Evolutionary conservation across 1,140 invertebrate species (phyloP).

Genomic region (Plodia interpunctella): DNA sequence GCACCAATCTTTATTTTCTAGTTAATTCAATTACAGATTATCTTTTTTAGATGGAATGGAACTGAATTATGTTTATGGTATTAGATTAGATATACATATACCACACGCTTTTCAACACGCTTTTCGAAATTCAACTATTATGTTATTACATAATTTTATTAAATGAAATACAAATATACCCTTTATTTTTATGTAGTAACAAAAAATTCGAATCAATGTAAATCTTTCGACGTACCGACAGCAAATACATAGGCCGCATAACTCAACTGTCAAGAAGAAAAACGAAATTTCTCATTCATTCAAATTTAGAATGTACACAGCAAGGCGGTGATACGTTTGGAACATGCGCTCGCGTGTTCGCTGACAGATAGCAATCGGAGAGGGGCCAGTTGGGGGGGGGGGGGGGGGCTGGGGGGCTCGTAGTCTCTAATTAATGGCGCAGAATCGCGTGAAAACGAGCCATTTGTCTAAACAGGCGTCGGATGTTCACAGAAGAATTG

Average conservation of each 20-base stretch:
- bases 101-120: too few relatives aligned
- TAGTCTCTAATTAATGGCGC: constrained; percentile 60
- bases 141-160: too few relatives aligned
- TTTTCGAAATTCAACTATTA: too few relatives aligned
- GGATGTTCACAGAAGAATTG: constrained; percentile 65
- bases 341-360: constrained; percentile 54
- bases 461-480: constrained; percentile 56
- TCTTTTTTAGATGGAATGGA: too few relatives aligned
- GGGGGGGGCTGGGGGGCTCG: constrained; percentile 28
- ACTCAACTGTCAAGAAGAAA: constrained; percentile 1
- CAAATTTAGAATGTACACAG: constrained; percentile 1
- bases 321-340: constrained; percentile 14
- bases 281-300: neutral
- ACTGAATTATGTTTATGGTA: too few relatives aligned
- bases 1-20: neutral
- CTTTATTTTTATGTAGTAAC: too few relatives aligned
- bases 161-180: too few relatives aligned
- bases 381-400: constrained; percentile 22
- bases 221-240: too few relatives aligned
- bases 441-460: constrained; percentile 57
- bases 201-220: too few relatives aligned
- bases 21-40: neutral
- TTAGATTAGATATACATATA: too few relatives aligned
- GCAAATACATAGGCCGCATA: too few relatives aligned
- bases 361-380: constrained; percentile 60